phyloP scores from a whole-genome alignment of 2,113 vertebrate species.

The Platichthys stellatus region DNA sequence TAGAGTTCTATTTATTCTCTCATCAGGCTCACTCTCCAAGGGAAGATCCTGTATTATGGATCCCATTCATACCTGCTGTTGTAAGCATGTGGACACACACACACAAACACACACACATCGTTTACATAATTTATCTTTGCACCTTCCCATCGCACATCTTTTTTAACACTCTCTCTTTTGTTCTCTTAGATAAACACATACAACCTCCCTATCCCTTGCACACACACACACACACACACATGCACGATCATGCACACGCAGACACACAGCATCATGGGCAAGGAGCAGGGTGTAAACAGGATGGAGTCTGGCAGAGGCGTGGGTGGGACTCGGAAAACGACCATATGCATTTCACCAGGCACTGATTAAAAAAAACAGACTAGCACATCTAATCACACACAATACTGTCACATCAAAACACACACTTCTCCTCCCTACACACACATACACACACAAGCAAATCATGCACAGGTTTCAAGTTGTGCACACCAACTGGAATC shows the following conservation, averaged over 20 bases:
- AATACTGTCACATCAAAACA: conserved; percentile 38
- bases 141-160: conserved; percentile 10
- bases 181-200: conserved; percentile 40
- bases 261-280: conserved; percentile 51
- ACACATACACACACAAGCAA: conserved; percentile 22
- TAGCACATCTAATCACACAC: conserved; percentile 50
- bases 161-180: conserved; percentile 44
- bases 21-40: conserved; percentile 18
- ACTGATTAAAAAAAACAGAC: conserved; percentile 49
- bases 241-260: background rate
- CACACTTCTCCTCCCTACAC: background rate
- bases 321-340: conserved; percentile 74
- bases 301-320: conserved; percentile 71
- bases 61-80: conserved; percentile 55
- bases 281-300: conserved; percentile 67
- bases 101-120: conserved; percentile 33
- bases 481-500: conserved; percentile 62
- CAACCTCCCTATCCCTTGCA: background rate
- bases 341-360: conserved; percentile 73
- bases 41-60: conserved; percentile 55
- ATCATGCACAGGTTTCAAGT: conserved; percentile 54
- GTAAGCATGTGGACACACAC: conserved; percentile 40
- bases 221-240: background rate
- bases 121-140: conserved; percentile 61
- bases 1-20: conserved; percentile 20